Evolutionary conservation across 2,113 vertebrate genomes (phyloP).

Genomic region (Heptranchias perlo): DNA sequence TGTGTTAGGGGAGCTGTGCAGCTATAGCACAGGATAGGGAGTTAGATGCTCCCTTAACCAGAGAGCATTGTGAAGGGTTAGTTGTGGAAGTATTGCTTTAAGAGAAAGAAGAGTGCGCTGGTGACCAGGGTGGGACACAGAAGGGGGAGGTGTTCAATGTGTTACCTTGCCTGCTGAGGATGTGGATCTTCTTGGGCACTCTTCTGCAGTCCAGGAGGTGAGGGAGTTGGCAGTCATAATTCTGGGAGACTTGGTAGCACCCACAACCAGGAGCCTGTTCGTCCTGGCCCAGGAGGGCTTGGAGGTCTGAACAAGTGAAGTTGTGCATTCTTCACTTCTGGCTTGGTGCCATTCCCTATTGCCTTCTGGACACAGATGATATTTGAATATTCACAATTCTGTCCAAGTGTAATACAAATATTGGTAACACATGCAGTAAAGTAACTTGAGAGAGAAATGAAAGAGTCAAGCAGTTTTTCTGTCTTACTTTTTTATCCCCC

Average conservation of each 20-base stretch:
- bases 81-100: background rate
- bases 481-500: background rate
- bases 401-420: background rate
- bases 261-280: background rate
- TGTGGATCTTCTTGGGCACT: background rate
- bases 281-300: background rate
- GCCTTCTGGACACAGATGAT: background rate
- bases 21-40: background rate
- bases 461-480: background rate
- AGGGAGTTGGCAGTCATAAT: background rate
- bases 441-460: background rate
- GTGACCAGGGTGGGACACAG: background rate
- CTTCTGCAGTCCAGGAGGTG: background rate
- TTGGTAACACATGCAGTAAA: background rate
- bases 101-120: background rate
- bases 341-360: background rate
- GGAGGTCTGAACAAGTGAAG: background rate
- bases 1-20: too few relatives aligned
- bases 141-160: too few relatives aligned
- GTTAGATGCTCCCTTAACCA: background rate
- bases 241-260: background rate
- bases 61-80: background rate
- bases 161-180: background rate
- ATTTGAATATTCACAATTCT: background rate
- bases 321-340: background rate